These are phyloP conservation scores for Corydoras maculifer DNA, from an alignment of 2,113 vertebrate genomes.

Conservation along the genomic window DNA sequence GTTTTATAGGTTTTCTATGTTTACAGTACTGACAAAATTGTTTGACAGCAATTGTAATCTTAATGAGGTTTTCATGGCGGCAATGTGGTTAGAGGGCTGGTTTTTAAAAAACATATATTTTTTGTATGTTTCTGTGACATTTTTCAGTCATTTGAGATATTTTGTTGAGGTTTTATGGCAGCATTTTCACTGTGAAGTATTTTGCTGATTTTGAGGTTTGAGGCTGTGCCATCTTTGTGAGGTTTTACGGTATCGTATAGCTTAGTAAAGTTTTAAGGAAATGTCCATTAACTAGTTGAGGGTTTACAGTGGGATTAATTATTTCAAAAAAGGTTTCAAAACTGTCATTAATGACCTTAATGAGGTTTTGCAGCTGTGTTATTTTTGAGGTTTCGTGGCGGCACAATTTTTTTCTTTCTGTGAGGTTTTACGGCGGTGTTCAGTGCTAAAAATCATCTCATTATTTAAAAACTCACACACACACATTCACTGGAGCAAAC, in stretches of 20 bases:
- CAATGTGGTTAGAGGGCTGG: no score
- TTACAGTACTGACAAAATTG: no score
- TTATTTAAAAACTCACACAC: neutral
- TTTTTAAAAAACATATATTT: no score
- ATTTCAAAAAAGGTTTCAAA: no score
- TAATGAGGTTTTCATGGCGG: neutral
- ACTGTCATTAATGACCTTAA: neutral
- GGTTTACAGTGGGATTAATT: neutral
- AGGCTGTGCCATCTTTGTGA: neutral
- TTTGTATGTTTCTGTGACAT: no score
- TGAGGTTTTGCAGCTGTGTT: neutral
- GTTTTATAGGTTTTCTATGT: neutral
- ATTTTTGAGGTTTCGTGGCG: neutral
- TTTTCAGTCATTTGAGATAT: no score
- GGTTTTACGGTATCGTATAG: neutral
- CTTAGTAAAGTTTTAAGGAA: no score
- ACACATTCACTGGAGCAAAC: no score
- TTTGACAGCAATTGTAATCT: neutral
- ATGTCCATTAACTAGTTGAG: neutral
- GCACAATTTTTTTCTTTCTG: neutral
- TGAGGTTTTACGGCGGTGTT: conserved; percentile 2
- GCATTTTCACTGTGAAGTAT: no score
- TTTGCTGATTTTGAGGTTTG: neutral
- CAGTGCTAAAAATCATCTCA: conserved; percentile 3
- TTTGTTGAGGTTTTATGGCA: no score